Evolutionary conservation across 30 jellyfish, hydroid and myxozoan genomes (phyloP).

Genomic region (Pseudorhiza aurosa): DNA sequence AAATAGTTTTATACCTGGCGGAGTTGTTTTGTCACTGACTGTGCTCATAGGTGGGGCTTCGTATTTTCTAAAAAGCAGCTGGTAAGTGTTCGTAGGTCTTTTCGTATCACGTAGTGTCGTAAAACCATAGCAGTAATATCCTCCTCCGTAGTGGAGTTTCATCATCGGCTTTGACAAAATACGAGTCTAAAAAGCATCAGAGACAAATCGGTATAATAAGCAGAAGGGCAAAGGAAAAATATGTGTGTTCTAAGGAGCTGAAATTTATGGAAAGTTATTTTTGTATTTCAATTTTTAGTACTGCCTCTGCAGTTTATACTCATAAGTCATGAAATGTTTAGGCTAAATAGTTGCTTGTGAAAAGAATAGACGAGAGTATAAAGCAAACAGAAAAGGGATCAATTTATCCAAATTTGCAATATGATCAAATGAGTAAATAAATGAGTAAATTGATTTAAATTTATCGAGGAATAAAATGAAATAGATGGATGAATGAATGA

Average conservation of each 20-base stretch:
- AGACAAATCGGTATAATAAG: too few relatives aligned
- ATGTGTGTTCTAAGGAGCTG: too few relatives aligned
- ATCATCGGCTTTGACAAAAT: neutral
- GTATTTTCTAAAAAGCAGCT: too few relatives aligned
- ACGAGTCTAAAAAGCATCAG: neutral
- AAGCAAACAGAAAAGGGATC: too few relatives aligned
- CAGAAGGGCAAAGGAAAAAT: too few relatives aligned
- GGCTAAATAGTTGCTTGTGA: too few relatives aligned
- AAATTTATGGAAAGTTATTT: too few relatives aligned
- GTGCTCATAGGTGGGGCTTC: neutral
- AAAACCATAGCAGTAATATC: neutral
- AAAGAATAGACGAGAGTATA: too few relatives aligned
- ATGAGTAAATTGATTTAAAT: neutral
- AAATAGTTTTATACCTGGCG: neutral
- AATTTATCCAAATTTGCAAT: too few relatives aligned
- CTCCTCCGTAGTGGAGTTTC: conserved; percentile 20
- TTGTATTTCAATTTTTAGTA: too few relatives aligned
- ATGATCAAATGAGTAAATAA: neutral
- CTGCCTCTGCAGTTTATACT: too few relatives aligned
- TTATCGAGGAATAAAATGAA: neutral
- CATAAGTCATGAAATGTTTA: too few relatives aligned
- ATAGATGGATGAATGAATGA: neutral
- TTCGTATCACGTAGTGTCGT: neutral
- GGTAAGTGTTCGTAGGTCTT: neutral
- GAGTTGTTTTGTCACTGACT: neutral